Evolutionary conservation across 1,140 invertebrate species (phyloP), one percentile per base, ranked within the genome.

Genomic region (Spodoptera litura): DNA sequence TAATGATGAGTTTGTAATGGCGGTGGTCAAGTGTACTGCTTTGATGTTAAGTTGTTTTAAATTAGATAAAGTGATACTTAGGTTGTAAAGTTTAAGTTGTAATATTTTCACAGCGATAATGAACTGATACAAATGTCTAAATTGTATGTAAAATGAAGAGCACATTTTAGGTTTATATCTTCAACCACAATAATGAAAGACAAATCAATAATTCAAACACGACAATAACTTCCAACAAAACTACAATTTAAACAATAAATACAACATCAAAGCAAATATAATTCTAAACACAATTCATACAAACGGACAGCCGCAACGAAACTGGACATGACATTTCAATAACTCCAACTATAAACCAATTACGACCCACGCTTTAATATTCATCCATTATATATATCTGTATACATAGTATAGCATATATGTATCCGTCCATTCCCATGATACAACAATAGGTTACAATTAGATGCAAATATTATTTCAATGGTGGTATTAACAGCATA

Each of bases 381-480:
- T 73, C 35, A 73, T 58, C 68, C 38, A 31, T 64, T 49, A 35
- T 64, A 64, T 64, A 35, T 72, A 72, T 20, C 27, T 73, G 59
- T 11, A 51, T 73, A 73, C 20, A 59, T 44, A 73, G 15, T 0
- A 20, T 13, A 64, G 20, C 25, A 75, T 80, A 66, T 70, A 78
- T 68, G 78, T 79, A 31, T 53, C 77, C 81, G 87, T 86, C 87
- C 87, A 83, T 92, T 93, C 91, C 90, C 91, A 93, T 89, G 85
- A 81, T 81, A 86, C 82, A 84, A 91, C 90, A 91, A 92, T 91
- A 83, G 85, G 84, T 89, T 86, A 91, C 88, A 93, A 91, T 93
- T 90, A 93, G 85, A 93, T 93, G 91, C 88, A 91, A 93, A 91
- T 91, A 90, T 89, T 80, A 89, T 90, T 87, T 83, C 82, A 84